phyloP scores from a whole-genome alignment of 2,888 invertebrate genomes.

The Chrysotoxum bicinctum region DNA sequence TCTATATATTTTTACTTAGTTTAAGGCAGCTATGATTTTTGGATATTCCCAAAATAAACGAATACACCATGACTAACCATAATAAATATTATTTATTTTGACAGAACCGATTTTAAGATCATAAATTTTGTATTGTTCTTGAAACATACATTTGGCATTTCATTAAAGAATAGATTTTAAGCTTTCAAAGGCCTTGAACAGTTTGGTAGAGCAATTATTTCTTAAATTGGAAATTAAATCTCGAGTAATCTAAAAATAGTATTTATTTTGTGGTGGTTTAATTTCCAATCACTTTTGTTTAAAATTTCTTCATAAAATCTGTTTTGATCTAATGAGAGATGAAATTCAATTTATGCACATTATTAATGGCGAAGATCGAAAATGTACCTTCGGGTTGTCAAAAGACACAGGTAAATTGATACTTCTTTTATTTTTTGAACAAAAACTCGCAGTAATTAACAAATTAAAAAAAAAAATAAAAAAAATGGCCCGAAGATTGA shows the following conservation, averaged over 20 bases:
- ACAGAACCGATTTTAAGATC: not conserved
- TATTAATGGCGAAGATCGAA: not conserved
- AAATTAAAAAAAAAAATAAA: not conserved
- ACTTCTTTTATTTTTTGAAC: not conserved
- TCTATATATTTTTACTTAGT: not conserved
- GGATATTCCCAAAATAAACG: not conserved
- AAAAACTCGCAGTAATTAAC: conserved; percentile 1
- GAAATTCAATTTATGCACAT: not conserved
- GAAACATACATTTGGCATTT: not conserved
- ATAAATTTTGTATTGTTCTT: not conserved
- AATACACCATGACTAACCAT: not conserved
- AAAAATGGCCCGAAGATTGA: not conserved
- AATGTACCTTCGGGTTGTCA: not conserved
- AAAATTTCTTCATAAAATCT: not conserved
- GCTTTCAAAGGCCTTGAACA: not conserved
- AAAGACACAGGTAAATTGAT: not conserved
- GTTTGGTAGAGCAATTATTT: not conserved
- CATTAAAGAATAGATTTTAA: not conserved
- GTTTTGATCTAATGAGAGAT: not conserved
- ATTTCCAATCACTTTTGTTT: not conserved
- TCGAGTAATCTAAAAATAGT: not conserved
- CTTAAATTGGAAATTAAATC: not conserved
- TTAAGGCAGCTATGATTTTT: not conserved
- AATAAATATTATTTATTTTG: not conserved
- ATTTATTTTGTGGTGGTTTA: not conserved